phyloP scores from a whole-genome alignment of 1,140 invertebrate genomes.

The Macrosteles quadrilineatus region DNA sequence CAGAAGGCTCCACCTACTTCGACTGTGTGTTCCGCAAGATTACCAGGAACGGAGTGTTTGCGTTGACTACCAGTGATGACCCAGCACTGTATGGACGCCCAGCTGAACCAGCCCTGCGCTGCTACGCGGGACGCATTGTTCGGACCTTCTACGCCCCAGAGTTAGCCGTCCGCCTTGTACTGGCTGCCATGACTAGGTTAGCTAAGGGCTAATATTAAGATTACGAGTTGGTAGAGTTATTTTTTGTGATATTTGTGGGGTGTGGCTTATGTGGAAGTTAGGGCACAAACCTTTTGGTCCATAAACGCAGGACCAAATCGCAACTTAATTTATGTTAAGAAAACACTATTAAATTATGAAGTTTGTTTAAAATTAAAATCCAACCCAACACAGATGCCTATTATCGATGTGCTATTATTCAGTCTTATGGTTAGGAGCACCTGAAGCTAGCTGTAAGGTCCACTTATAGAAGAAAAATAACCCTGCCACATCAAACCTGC shows the following conservation, averaged over 20 bases:
- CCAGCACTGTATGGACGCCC: constrained; percentile 47
- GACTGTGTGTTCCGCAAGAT: constrained; percentile 48
- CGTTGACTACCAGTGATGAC: constrained; percentile 48
- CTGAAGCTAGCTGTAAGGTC: too few relatives aligned
- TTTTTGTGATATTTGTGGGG: not conserved
- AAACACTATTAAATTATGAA: too few relatives aligned
- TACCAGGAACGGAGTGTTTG: constrained; percentile 47
- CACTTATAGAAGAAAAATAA: too few relatives aligned
- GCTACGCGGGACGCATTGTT: constrained; percentile 47
- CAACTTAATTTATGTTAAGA: too few relatives aligned
- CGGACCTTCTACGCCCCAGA: constrained; percentile 51
- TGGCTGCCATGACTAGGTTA: constrained; percentile 48
- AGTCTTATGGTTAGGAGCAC: too few relatives aligned
- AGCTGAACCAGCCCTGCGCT: constrained; percentile 46
- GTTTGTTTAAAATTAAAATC: too few relatives aligned
- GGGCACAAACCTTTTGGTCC: too few relatives aligned
- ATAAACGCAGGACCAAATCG: too few relatives aligned
- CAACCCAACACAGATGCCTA: too few relatives aligned
- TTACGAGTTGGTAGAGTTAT: not conserved
- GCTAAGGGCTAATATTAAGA: too few relatives aligned
- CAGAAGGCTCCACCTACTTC: constrained; percentile 45
- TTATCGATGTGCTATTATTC: too few relatives aligned
- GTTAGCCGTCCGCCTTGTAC: constrained; percentile 47
- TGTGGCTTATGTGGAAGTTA: constrained; percentile 10
- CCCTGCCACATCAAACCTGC: too few relatives aligned